These are phyloP conservation scores for Apolygus lucorum DNA, from an alignment of 1,140 invertebrate species.

Conservation along the genomic window DNA sequence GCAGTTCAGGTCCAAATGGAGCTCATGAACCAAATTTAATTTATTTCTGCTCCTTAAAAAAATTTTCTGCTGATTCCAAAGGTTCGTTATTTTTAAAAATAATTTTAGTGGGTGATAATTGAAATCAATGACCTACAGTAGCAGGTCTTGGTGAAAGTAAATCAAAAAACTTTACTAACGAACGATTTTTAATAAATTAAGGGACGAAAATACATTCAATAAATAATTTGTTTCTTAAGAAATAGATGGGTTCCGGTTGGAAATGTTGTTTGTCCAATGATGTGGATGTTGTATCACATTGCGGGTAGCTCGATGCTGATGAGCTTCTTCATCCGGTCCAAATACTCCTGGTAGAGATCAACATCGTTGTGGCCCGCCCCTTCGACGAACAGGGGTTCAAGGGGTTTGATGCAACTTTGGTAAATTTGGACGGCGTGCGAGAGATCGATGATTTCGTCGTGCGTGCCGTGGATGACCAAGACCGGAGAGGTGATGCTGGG, in stretches of 20 bases:
- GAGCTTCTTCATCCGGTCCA: constrained; percentile 93
- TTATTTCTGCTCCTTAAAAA: too few species aligned
- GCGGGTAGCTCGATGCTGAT: constrained; percentile 26
- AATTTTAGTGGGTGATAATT: too few species aligned
- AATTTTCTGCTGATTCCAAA: too few species aligned
- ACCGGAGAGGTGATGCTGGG: constrained; percentile 58
- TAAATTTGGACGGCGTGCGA: constrained; percentile 61
- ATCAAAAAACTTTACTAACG: too few species aligned
- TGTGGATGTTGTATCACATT: background rate
- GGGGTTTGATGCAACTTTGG: constrained; percentile 53
- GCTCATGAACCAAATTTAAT: too few species aligned
- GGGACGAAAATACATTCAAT: background rate
- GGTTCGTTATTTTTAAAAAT: too few species aligned
- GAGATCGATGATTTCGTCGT: constrained; percentile 67
- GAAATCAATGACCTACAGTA: too few species aligned
- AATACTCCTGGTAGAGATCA: constrained; percentile 92
- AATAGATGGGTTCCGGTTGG: too few species aligned
- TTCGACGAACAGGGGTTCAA: constrained; percentile 63
- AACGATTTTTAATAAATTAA: background rate
- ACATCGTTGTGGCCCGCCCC: constrained; percentile 95
- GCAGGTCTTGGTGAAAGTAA: too few species aligned
- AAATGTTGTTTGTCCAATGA: too few species aligned
- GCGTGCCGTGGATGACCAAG: constrained; percentile 68
- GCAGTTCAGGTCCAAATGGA: too few species aligned
- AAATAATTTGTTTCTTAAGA: background rate